Evolutionary conservation across 2,797 vertebrate genomes (phyloP), one percentile per base, ranked within the genome.

Genomic region (Sebastes elongatus): DNA sequence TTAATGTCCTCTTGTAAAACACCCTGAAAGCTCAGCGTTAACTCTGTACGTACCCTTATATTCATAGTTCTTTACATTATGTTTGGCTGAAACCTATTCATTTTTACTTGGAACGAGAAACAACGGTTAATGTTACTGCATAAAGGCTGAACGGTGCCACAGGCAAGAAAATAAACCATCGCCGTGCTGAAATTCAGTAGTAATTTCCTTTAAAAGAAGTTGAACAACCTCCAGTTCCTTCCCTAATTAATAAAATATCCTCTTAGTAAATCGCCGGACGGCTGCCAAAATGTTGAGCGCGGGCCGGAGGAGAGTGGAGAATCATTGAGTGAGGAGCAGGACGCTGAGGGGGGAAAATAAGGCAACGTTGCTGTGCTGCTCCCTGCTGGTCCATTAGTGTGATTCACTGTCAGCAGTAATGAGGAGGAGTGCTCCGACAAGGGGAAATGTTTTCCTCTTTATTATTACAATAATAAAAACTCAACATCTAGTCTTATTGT

Each of bases 331-430:
- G 66, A 69, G 1, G 20, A 38, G n/a, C 18, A 5, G 62, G 65
- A 61, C 2, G 11, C 32, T 30, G 53, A 77, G 11, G 23, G 63
- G 32, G 14, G 1, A 25, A 53, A 73, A 38, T 35, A 62, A 70
- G 38, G 42, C 63, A 82, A 80, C 2, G 2, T 64, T 61, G 76
- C 66, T 61, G 74, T 85, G 84, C 92, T 92, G 91, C 89, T 70
- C 89, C 77, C 91, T 93, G 84, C 85, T 91, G 92, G 81, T 69
- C 56, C 8, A 28, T 70, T 74, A 79, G n/a, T 63, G 71, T 3
- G 62, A 75, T 30, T 80, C 75, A 74, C 25, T 61, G 71, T 55
- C 56, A 69, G 70, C 56, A 30, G 30, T 38, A 38, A 75, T 55
- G 76, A 79, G 35, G 38, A 84, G 6, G 52, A 28, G 55, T 23